Conservation (phyloP, 1,140 invertebrate genomes). For the Orchesella cincta region DNA sequence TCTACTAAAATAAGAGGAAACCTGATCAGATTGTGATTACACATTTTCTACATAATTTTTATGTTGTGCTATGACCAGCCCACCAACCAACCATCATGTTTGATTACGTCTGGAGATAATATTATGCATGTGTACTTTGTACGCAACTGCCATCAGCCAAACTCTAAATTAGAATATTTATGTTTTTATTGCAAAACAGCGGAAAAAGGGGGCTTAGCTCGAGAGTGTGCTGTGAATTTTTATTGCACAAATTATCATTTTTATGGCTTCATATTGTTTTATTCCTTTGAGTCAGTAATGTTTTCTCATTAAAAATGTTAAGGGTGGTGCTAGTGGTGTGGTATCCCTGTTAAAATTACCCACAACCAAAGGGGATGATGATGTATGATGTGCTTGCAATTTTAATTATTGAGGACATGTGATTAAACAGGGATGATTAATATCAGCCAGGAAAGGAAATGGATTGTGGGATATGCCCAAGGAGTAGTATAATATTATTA, state of each 20-base stretch:
- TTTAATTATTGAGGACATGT: conserved; percentile 5
- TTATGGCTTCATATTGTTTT: conserved; percentile 24
- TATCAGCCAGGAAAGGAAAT: not conserved
- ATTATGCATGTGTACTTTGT: too few species aligned
- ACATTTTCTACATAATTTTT: not conserved
- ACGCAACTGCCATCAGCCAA: too few species aligned
- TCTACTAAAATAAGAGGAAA: too few species aligned
- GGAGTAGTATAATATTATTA: not conserved
- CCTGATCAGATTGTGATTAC: not conserved
- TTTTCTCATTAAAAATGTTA: not conserved
- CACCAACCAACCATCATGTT: not conserved
- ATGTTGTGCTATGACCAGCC: not conserved
- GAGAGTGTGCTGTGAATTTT: conserved; percentile 4
- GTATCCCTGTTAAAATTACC: too few species aligned
- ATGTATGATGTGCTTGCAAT: conserved; percentile 15
- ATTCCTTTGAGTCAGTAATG: too few species aligned
- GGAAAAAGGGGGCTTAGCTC: conserved; percentile 1
- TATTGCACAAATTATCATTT: conserved; percentile 28
- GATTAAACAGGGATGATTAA: not conserved
- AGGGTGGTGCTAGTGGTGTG: not conserved
- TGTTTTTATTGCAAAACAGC: conserved; percentile 5
- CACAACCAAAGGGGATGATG: too few species aligned
- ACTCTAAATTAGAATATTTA: too few species aligned
- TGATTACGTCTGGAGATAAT: too few species aligned
- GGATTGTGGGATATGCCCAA: not conserved